Evolutionary conservation across 2,113 vertebrate genomes (phyloP).

Genomic region (Cnemophilus loriae): DNA sequence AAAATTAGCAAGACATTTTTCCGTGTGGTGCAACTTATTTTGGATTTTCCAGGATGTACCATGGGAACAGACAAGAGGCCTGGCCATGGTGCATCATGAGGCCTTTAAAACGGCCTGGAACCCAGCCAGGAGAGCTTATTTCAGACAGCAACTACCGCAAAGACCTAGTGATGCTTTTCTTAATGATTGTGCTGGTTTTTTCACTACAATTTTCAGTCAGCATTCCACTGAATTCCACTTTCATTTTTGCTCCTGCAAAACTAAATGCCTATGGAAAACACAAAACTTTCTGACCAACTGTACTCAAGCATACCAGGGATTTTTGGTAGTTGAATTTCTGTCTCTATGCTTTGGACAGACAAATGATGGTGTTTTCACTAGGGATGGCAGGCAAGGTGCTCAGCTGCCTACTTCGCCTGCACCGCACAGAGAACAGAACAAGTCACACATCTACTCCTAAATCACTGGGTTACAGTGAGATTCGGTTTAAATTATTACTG

Average conservation of each 20-base stretch:
- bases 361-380: not conserved
- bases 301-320: rapidly evolving
- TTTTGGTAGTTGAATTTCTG: not conserved
- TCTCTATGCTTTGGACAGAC: not conserved
- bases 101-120: not conserved
- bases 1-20: not conserved
- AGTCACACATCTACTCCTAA: not conserved
- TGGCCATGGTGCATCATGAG: not conserved
- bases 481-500: not conserved
- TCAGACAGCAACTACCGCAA: not conserved
- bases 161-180: not conserved
- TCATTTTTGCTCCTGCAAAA: not conserved
- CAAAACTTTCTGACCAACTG: not conserved
- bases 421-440: not conserved
- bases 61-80: not conserved
- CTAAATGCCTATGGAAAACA: not conserved
- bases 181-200: not conserved
- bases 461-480: not conserved
- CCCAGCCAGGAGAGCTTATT: not conserved
- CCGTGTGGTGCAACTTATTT: not conserved
- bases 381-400: not conserved
- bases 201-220: not conserved
- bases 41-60: not conserved
- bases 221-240: not conserved
- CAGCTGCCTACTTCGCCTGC: not conserved